Evolutionary conservation across 2,888 invertebrate species (phyloP), one percentile per base, ranked within the genome.

Genomic region (Diplolepis rosae): DNA sequence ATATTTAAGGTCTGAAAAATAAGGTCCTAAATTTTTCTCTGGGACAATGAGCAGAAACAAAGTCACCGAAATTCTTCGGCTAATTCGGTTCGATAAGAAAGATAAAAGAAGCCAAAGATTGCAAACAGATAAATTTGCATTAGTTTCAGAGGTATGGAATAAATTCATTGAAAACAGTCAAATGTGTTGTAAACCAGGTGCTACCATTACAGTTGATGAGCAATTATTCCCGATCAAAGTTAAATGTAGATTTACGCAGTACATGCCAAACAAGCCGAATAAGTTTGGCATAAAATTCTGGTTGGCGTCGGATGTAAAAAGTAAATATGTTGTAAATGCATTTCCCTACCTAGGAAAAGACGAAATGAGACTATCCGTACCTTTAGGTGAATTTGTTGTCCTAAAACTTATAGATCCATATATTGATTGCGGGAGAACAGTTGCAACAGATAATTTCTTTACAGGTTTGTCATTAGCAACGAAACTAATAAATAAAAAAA

Each of bases 221-320:
- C 80, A 84, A 50, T 70, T 82, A n/a, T 82, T 81, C 71, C 77
- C 77, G 22, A 73, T 78, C 0, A 83, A 82, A 69, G 67, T 77
- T 2, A 50, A 70, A 28, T 77, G 72, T 51, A 65, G 45, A 9
- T 75, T 76, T 22, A 66, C 65, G 9, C 74, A 75, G 30, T 78
- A 67, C 27, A 77, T 78, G 66, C 56, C 65, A 5, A 50, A 24
- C 3, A 71, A 71, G 69, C 81, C 78, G 0, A 77, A 83, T 67
- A 84, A 85, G 74, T 85, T 83, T 80, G 82, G 82, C 9, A 82
- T 82, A 18, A 82, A 75, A 68, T 78, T 74, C 30, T 77, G 76
- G 75, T 48, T 75, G n/a, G 76, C 76, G 13, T 68, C 68, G 6
- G 77, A 79, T 48, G 54, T 61, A 28, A 39, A 67, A 67, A 61